Evolutionary conservation across 2,797 vertebrate genomes (phyloP).

Genomic region (Clarias laeviceps): DNA sequence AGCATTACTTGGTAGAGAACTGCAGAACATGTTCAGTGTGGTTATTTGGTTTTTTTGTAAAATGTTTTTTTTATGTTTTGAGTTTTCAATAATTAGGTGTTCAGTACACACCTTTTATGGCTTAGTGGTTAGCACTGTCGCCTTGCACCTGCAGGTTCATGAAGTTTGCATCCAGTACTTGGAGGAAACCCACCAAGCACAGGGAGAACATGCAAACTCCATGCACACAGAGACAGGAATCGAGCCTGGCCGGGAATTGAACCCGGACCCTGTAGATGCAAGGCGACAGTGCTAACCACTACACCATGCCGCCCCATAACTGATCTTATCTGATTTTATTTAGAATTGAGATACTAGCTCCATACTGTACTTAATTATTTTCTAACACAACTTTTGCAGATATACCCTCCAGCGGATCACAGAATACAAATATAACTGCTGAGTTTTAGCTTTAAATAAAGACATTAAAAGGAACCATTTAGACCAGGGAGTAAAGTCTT

Average conservation of each 20-base stretch:
- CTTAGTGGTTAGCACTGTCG: no score
- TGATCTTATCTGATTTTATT: neutral
- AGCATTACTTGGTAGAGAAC: neutral
- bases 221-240: no score
- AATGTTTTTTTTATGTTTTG: neutral
- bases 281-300: no score
- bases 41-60: neutral
- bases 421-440: neutral
- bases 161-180: no score
- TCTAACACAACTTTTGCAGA: neutral
- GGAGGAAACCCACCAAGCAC: no score
- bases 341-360: neutral
- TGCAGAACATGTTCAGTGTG: neutral
- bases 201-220: no score
- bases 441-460: neutral
- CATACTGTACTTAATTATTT: neutral
- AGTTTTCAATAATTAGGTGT: neutral
- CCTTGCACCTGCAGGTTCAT: no score
- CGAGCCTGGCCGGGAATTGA: no score
- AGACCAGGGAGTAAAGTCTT: neutral
- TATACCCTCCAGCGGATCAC: neutral
- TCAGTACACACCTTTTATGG: neutral
- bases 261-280: no score
- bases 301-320: neutral
- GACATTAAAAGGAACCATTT: conserved; percentile 1